A percentile compares a stretch with the other conserved stretches of the same genome.
Evolutionary conservation across 2,888 invertebrate genomes (phyloP).

Genomic region (Clunio marinus): DNA sequence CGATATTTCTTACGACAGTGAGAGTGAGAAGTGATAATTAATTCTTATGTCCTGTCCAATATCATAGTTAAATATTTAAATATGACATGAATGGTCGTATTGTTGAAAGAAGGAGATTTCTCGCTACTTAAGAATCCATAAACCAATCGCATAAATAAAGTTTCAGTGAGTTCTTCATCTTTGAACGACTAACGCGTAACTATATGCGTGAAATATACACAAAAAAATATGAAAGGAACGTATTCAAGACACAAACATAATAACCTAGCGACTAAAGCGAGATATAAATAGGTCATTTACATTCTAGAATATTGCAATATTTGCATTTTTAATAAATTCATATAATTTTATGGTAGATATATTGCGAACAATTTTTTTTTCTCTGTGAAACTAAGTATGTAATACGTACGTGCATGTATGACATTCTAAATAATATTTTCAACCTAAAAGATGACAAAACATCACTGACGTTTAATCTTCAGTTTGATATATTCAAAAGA

Average conservation of each 20-base stretch:
- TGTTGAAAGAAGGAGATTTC: neutral
- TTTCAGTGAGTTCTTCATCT: neutral
- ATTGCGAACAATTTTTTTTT: neutral
- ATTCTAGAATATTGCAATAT: conserved; percentile 26
- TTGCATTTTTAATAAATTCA: conserved; percentile 28
- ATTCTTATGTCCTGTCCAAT: neutral
- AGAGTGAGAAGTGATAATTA: neutral
- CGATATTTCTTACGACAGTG: neutral
- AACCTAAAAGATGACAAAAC: too few species aligned
- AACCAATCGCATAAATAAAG: conserved; percentile 24
- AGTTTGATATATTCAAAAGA: too few species aligned
- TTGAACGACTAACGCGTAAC: neutral
- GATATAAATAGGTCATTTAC: conserved; percentile 37
- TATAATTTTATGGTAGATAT: neutral
- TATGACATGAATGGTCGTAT: neutral
- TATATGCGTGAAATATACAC: neutral
- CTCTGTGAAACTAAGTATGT: neutral
- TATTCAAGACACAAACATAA: neutral
- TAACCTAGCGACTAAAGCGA: too few species aligned
- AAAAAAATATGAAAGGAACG: neutral
- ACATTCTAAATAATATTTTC: conserved; percentile 18
- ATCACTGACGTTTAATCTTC: too few species aligned
- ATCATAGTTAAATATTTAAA: neutral
- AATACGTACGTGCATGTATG: conserved; percentile 28
- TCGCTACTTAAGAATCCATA: neutral